These are phyloP conservation scores for Pomacea canaliculata DNA, from an alignment of 2,888 invertebrate genomes.

Conservation along the genomic window DNA sequence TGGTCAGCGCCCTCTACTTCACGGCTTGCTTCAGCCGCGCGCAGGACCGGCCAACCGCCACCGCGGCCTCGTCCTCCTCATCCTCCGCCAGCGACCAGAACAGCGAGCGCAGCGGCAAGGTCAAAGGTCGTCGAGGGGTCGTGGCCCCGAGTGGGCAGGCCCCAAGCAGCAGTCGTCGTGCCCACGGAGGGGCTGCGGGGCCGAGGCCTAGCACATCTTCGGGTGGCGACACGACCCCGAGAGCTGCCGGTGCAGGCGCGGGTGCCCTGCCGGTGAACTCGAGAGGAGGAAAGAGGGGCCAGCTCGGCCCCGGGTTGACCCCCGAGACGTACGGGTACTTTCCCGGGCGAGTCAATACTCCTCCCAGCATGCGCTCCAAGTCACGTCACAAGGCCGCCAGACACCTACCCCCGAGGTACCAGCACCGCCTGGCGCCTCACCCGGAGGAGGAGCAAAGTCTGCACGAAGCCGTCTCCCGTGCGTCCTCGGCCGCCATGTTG, in stretches of 20 bases:
- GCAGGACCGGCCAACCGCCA: conserved; percentile 24
- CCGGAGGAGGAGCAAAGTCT: conserved; percentile 14
- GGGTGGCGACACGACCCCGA: too few relatives aligned
- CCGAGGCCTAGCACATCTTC: too few relatives aligned
- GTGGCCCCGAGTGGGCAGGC: background rate
- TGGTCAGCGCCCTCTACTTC: conserved; percentile 53
- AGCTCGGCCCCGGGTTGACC: background rate
- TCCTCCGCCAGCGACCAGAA: background rate
- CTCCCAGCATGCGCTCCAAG: conserved; percentile 3
- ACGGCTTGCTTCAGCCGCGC: conserved; percentile 35
- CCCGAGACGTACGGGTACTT: background rate
- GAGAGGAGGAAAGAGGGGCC: too few relatives aligned
- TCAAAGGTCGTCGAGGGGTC: background rate
- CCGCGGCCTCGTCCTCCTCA: background rate
- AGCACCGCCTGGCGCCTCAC: conserved; percentile 16
- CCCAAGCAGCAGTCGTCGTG: background rate
- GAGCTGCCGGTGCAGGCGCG: too few relatives aligned
- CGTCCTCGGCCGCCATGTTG: background rate
- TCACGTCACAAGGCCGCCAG: background rate
- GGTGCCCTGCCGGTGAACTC: too few relatives aligned
- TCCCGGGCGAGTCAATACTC: background rate
- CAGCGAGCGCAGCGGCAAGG: background rate
- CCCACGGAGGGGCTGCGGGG: background rate
- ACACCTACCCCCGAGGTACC: conserved; percentile 4
- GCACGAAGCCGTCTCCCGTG: background rate